phyloP scores from a whole-genome alignment of 2,113 vertebrate genomes.

The Pongo abelii region DNA sequence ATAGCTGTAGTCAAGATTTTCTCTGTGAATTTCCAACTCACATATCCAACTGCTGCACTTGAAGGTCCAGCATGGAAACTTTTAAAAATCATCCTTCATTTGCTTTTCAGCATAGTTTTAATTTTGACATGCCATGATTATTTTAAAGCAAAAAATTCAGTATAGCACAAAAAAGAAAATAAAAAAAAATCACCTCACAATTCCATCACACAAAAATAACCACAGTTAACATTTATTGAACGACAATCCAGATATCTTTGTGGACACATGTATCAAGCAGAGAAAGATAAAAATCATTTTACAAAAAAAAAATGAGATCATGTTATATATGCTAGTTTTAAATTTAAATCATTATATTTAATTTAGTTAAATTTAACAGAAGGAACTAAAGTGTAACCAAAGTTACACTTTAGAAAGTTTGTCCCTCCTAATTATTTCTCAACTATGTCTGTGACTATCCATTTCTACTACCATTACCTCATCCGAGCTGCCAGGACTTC shows the following conservation, averaged over 20 bases:
- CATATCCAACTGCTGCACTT: background rate
- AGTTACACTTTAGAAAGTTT: background rate
- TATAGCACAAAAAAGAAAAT: background rate
- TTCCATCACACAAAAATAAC: background rate
- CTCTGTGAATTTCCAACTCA: background rate
- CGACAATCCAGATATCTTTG: background rate
- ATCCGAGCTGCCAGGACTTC: background rate
- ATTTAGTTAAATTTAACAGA: conserved; percentile 39
- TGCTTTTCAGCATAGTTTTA: background rate
- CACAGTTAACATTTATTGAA: background rate
- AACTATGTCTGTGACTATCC: background rate
- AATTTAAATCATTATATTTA: conserved; percentile 28
- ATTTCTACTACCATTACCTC: background rate
- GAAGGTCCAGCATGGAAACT: background rate
- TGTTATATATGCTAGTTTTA: background rate
- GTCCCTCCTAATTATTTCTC: background rate
- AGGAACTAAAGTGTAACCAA: conserved; percentile 11
- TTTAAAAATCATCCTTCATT: background rate
- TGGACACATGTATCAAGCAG: background rate
- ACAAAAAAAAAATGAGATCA: background rate
- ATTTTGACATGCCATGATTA: background rate
- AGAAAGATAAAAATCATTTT: background rate
- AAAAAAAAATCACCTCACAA: background rate
- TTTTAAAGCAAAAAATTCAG: conserved; percentile 38
- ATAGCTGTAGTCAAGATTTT: background rate